Evolutionary conservation across 1,140 invertebrate species (phyloP).

Genomic region (Stratiolaelaps scimitus): DNA sequence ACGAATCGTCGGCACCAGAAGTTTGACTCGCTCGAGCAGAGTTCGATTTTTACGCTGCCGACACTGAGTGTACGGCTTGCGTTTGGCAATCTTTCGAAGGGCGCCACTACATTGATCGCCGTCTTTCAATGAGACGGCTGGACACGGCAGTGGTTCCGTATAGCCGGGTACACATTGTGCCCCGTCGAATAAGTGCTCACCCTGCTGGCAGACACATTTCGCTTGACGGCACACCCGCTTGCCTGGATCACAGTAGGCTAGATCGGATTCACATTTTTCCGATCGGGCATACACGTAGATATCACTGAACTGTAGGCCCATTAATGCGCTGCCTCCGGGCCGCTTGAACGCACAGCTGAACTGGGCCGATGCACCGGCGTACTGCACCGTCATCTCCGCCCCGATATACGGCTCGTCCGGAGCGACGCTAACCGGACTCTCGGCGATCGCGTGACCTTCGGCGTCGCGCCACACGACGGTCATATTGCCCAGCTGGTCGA

Average conservation of each 20-base stretch:
- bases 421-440: slow-evolving; percentile 18
- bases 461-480: slow-evolving; percentile 18
- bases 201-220: slow-evolving; percentile 22
- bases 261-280: slow-evolving; percentile 26
- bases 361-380: slow-evolving; percentile 17
- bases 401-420: slow-evolving; percentile 13
- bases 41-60: slow-evolving; percentile 1
- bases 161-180: slow-evolving; percentile 15
- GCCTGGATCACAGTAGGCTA: slow-evolving; percentile 17
- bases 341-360: slow-evolving; percentile 25
- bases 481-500: slow-evolving; percentile 9
- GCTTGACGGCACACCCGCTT: slow-evolving; percentile 12
- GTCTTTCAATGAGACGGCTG: background rate
- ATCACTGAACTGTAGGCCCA: slow-evolving; percentile 21
- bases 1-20: slow-evolving; percentile 2
- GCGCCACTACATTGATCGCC: slow-evolving; percentile 16
- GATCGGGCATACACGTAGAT: slow-evolving; percentile 23
- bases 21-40: slow-evolving; percentile 18
- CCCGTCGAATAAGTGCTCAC: slow-evolving; percentile 16
- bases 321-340: background rate
- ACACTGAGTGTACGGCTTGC: slow-evolving; percentile 16
- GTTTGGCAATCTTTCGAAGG: slow-evolving; percentile 10
- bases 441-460: slow-evolving; percentile 7
- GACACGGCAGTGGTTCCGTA: slow-evolving; percentile 7
- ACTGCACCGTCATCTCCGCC: slow-evolving; percentile 17